Evolutionary conservation across 2,797 vertebrate species (phyloP), one percentile per base, ranked within the genome.

Genomic region (Enteromius viviparus): DNA sequence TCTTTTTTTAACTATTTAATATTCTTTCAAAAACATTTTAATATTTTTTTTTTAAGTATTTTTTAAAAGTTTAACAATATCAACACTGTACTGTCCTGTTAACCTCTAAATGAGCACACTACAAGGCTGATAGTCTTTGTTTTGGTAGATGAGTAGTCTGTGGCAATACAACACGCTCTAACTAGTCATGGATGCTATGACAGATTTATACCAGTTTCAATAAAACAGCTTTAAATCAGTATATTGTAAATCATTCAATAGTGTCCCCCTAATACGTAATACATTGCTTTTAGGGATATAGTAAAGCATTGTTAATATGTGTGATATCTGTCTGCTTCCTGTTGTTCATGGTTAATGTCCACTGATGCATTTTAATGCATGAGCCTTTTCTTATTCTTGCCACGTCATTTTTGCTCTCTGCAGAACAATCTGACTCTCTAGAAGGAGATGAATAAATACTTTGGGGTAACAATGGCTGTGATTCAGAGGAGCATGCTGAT

Each of bases 401-500:
- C 58, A 9, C 8, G 75, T 77, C 29, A 49, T 47, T 40, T 66
- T n/a, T 14, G 2, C 47, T 29, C 58, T 70, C 58, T 70, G 69
- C 81, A 75, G 71, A 81, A 81, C 53, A 62, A 1, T 47, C 47
- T 42, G 45, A 26, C 29, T 19, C 1, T 75, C 32, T 58, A 76
- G 66, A 87, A 69, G 66, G 60, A 83, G 82, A 85, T 81, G 76
- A 84, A 84, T 82, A 79, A 85, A 81, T 82, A 79, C 65, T 80
- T 47, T 83, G 23, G 45, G 45, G 62, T 77, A 85, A 87, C 87
- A 85, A 87, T 86, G 84, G 72, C 72, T 75, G 75, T 86, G 80
- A 88, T 88, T 88, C 84, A 87, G 69, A 23, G 11, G 9, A 11
- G n/a, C n/a, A 23, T 42, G 78, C 81, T 84, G 85, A 87, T 84